Evolutionary conservation across 2,113 vertebrate genomes (phyloP).

Genomic region (Malaclemys terrapin): DNA sequence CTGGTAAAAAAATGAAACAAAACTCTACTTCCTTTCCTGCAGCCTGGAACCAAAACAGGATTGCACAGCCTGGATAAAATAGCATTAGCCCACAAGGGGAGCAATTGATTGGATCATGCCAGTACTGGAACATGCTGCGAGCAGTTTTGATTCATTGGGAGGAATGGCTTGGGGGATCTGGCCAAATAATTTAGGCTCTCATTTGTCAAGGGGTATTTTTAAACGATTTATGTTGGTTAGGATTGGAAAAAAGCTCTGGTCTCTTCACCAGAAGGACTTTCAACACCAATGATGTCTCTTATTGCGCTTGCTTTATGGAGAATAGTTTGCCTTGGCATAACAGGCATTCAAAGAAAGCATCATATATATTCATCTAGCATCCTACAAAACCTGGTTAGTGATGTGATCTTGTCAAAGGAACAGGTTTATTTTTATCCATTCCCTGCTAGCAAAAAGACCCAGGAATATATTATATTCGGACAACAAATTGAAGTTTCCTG

Average conservation of each 20-base stretch:
- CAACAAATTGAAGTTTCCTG: no score
- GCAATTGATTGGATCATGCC: not conserved
- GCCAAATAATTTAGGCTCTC: not conserved
- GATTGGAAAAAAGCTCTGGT: not conserved
- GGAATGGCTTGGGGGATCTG: not conserved
- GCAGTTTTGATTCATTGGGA: not conserved
- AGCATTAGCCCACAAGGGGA: not conserved
- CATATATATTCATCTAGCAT: not conserved
- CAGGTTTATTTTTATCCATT: not conserved
- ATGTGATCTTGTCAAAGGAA: not conserved
- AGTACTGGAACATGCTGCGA: not conserved
- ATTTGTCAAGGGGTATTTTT: slow-evolving; percentile 10
- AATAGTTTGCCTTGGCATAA: not conserved
- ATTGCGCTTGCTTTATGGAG: not conserved
- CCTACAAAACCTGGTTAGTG: not conserved
- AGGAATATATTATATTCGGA: not conserved
- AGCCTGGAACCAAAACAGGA: not conserved
- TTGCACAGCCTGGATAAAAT: not conserved
- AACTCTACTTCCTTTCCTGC: slow-evolving; percentile 36
- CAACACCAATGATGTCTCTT: not conserved
- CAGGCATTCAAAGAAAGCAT: not conserved
- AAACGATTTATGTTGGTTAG: not conserved
- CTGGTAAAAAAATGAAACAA: slow-evolving; percentile 31
- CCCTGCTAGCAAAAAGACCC: not conserved
- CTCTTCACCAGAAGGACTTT: no score